Base-by-base conservation (phyloP, 23 tunicate species). In the Halocynthia aurantium region DNA sequence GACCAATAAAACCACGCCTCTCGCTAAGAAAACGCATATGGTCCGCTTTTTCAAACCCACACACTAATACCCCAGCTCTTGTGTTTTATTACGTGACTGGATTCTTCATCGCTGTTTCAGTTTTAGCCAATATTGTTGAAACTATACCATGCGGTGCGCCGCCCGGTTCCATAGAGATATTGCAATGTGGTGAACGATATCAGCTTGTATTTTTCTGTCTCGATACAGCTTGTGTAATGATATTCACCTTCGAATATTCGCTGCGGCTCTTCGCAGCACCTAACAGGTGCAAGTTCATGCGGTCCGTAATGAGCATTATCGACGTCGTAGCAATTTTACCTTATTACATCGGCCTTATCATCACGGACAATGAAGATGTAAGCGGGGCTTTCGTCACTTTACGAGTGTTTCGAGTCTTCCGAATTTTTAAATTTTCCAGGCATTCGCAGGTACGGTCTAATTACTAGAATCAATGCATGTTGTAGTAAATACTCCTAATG, bases 321-420 rank as follows among this genome's bases (percentile, higher is more conserved):
- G 99, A 94, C 83, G 99, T 94, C 8, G 99, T 94, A 6, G 99
- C 99, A 31, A 94, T 94, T 60, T 77, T 94, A 75, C 99, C 99
- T 7, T 94, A 94, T 67, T 94, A 94, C 67, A 88, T 94, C 56
- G 99, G 99, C 44, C 91, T 94, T 57, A 81, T 83, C 44, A 88
- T 94, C 78, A 88, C 99, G 11, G 90, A 88, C 55, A 94, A 94
- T 84, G 99, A 94, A 62, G 99, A 94, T 55, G 91, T 94, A 8
- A 84, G 90, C 85, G 99, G 99, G 21, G 99, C 99, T n/a, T 94
- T 94, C 62, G 99, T 94, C n/a, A 94, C 99, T 22, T 83, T 94
- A 10, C 89, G 99, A n/a, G 99, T 94, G n/a, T 94, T 94, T 68
- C 94, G 99, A 62, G 99, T 94, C 73, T 94, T 94, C 83, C 86